A percentile compares a stretch with the other conserved stretches of the same genome.
Conservation (phyloP, 2,113 vertebrate species). For the Trematomus loennbergii region DNA sequence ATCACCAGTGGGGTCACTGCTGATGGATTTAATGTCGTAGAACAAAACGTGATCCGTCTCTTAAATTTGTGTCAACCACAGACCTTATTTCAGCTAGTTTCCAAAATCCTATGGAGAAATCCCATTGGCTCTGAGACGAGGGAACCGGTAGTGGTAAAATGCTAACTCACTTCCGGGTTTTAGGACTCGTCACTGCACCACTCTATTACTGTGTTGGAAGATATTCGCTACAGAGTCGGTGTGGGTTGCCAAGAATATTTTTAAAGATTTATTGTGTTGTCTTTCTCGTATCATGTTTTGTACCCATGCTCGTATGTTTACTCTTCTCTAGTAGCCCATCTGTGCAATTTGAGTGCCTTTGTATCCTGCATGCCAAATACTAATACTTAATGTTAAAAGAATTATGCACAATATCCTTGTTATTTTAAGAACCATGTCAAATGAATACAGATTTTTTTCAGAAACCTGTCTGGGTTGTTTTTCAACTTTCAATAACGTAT, state of each 20-base stretch:
- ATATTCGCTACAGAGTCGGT: slow-evolving; percentile 23
- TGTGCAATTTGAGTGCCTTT: slow-evolving; percentile 76
- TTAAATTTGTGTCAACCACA: too few species aligned
- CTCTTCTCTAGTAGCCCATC: slow-evolving; percentile 51
- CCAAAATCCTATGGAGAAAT: too few species aligned
- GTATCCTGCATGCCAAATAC: slow-evolving; percentile 78
- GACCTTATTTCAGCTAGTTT: too few species aligned
- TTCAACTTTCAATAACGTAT: not conserved
- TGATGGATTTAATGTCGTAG: too few species aligned
- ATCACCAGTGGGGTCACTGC: too few species aligned
- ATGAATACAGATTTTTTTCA: slow-evolving; percentile 68
- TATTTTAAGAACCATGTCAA: slow-evolving; percentile 65
- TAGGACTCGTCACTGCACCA: too few species aligned
- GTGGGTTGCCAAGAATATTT: slow-evolving; percentile 29
- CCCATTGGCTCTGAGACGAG: too few species aligned
- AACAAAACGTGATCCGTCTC: too few species aligned
- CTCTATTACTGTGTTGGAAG: slow-evolving; percentile 24
- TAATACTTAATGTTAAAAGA: slow-evolving; percentile 54
- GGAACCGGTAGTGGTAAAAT: too few species aligned
- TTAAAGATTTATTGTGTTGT: slow-evolving; percentile 36
- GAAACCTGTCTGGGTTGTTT: slow-evolving; percentile 18
- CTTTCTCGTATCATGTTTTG: slow-evolving; percentile 44
- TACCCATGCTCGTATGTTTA: slow-evolving; percentile 49
- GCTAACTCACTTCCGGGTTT: too few species aligned
- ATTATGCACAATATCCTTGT: slow-evolving; percentile 57